phyloP scores from a whole-genome alignment of 2,797 vertebrate genomes.

The Propithecus deckenii region DNA sequence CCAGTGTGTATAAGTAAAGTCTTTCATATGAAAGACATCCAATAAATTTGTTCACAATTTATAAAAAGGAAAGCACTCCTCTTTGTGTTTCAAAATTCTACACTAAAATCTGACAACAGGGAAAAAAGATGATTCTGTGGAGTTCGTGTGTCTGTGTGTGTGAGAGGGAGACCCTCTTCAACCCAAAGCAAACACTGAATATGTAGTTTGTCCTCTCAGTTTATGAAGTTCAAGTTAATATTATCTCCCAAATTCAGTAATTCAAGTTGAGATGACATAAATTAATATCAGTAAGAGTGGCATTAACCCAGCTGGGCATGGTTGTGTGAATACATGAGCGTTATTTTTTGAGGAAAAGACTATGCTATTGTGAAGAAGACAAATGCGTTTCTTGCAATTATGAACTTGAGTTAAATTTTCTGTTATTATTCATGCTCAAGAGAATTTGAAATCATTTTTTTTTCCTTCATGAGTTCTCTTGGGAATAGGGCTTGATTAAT shows the following conservation, averaged over 20 bases:
- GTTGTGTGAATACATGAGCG: not conserved
- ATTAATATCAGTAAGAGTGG: not conserved
- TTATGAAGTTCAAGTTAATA: not conserved
- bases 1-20: not conserved
- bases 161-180: not conserved
- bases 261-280: not conserved
- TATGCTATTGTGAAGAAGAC: not conserved
- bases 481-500: not conserved
- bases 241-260: not conserved
- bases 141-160: not conserved
- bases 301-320: not conserved
- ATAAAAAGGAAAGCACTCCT: not conserved
- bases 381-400: not conserved
- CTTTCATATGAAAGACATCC: not conserved
- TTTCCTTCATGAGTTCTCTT: not conserved
- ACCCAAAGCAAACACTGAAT: not conserved
- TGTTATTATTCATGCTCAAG: slow-evolving; percentile 36
- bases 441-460: slow-evolving; percentile 10
- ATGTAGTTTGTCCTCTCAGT: not conserved
- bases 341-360: not conserved
- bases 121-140: not conserved
- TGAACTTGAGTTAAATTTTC: not conserved
- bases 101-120: not conserved
- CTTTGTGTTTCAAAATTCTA: slow-evolving; percentile 21
- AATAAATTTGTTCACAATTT: not conserved